These are phyloP conservation scores for Mactromeris polynyma DNA, from an alignment of 2,888 invertebrate species.

Conservation along the genomic window DNA sequence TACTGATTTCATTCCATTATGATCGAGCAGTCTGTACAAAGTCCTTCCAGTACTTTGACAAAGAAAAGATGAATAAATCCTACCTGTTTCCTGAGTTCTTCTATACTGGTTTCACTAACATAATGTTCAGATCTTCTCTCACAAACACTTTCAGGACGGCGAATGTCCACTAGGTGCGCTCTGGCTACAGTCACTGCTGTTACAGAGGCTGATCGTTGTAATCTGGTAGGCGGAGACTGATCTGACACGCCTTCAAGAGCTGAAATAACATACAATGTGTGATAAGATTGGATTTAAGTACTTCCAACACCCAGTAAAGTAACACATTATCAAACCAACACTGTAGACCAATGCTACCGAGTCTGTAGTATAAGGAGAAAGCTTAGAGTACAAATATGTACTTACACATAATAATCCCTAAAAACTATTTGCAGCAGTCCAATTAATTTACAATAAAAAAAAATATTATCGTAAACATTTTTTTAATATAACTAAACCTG, in stretches of 20 bases:
- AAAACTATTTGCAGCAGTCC: too few relatives aligned
- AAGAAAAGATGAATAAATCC: background rate
- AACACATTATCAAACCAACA: too few relatives aligned
- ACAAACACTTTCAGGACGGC: slow-evolving; percentile 1
- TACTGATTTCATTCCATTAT: too few relatives aligned
- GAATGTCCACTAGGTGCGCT: slow-evolving; percentile 21
- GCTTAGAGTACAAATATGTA: too few relatives aligned
- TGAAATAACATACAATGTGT: slow-evolving; percentile 33
- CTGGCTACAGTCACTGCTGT: slow-evolving; percentile 57
- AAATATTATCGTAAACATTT: too few relatives aligned
- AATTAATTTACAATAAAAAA: too few relatives aligned
- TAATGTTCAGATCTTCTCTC: slow-evolving; percentile 25
- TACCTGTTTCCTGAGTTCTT: slow-evolving; percentile 66
- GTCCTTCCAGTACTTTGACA: background rate
- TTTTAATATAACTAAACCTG: too few relatives aligned
- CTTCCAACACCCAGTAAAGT: too few relatives aligned
- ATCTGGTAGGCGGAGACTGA: background rate
- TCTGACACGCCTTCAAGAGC: slow-evolving; percentile 53
- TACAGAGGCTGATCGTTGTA: slow-evolving; percentile 57
- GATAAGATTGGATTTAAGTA: too few relatives aligned
- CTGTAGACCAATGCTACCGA: too few relatives aligned
- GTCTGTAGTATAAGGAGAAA: too few relatives aligned
- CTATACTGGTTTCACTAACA: slow-evolving; percentile 44
- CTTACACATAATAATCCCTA: too few relatives aligned
- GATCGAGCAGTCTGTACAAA: background rate